These are phyloP conservation scores for Temnothorax nylanderi DNA, from an alignment of 1,140 invertebrate species.

Conservation along the genomic window DNA sequence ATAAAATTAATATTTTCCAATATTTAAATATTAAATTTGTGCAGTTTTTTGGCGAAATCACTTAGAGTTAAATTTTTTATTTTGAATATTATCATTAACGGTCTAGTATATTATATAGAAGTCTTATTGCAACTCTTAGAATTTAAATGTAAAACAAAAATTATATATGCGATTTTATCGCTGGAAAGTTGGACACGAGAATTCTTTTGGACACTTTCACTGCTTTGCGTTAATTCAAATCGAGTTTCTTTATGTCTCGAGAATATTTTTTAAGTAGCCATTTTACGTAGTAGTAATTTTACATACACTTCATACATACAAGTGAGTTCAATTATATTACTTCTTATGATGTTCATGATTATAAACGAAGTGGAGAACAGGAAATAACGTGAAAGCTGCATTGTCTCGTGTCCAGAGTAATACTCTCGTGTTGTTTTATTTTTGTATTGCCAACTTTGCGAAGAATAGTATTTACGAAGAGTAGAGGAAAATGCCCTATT, in stretches of 20 bases:
- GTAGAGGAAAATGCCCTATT: no score
- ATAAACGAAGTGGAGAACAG: background rate
- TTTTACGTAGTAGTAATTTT: background rate
- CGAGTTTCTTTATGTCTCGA: background rate
- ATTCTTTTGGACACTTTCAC: slow-evolving; percentile 9
- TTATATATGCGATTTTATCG: background rate
- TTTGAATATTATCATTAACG: background rate
- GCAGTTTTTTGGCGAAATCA: background rate
- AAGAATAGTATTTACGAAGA: slow-evolving; percentile 25
- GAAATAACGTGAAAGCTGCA: background rate
- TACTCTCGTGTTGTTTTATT: slow-evolving; percentile 58
- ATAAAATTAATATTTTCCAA: background rate
- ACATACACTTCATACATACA: background rate
- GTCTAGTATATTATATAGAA: slow-evolving; percentile 35
- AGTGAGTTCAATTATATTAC: slow-evolving; percentile 1
- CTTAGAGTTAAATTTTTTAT: background rate
- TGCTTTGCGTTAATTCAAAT: background rate
- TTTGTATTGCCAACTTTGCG: slow-evolving; percentile 45
- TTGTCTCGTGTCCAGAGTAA: slow-evolving; percentile 23
- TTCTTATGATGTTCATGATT: background rate
- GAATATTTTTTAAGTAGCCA: background rate
- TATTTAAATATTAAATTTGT: background rate
- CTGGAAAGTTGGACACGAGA: slow-evolving; percentile 1
- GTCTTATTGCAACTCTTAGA: background rate
- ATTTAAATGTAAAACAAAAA: slow-evolving; percentile 2